phyloP scores from a whole-genome alignment of 2,113 vertebrate genomes.

The Microcebus murinus region DNA sequence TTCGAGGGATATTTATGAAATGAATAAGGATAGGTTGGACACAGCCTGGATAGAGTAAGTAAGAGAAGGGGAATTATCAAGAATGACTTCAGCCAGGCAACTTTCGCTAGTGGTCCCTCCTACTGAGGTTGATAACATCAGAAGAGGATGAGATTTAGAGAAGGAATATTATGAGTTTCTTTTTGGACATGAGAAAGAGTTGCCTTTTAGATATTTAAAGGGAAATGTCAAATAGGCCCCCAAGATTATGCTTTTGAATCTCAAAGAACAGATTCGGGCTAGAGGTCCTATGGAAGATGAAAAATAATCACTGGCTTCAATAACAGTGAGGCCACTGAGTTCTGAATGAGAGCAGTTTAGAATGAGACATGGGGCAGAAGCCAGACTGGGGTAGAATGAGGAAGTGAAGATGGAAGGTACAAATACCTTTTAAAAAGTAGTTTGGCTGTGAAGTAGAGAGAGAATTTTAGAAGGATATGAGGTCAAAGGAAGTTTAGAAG shows the following conservation, averaged over 20 bases:
- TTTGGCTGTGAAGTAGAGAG: background rate
- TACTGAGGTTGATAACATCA: background rate
- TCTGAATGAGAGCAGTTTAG: background rate
- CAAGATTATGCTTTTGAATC: constrained; percentile 1
- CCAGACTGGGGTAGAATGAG: background rate
- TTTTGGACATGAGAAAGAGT: background rate
- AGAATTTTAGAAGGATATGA: background rate
- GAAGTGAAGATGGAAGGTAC: background rate
- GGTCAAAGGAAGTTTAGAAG: background rate
- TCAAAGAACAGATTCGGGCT: background rate
- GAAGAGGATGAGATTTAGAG: background rate
- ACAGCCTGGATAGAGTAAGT: background rate
- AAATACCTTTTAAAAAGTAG: background rate
- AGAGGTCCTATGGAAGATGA: background rate
- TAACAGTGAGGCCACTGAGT: background rate
- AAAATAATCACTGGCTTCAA: background rate
- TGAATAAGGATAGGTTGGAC: background rate
- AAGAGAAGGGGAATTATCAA: background rate
- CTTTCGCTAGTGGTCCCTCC: background rate
- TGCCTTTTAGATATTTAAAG: constrained; percentile 30
- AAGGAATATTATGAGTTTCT: background rate
- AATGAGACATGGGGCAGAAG: background rate
- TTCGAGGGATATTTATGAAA: background rate
- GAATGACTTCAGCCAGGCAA: background rate
- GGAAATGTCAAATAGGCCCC: background rate